A percentile compares a stretch with the other conserved stretches of the same genome.
Conservation (phyloP, 2,888 invertebrate genomes). For the Drosophila kokeensis region DNA sequence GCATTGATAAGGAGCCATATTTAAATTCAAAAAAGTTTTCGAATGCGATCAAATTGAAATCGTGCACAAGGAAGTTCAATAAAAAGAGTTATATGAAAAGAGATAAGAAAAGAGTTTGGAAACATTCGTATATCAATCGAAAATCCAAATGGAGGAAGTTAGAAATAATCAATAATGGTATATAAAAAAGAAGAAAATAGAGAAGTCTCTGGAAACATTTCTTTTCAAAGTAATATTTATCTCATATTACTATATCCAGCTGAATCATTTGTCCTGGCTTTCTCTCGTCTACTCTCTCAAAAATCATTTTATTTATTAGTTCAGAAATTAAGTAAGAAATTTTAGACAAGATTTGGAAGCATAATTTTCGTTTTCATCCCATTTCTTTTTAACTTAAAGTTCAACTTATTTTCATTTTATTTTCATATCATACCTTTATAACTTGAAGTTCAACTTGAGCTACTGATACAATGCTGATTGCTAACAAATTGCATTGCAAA, state of each 20-base stretch:
- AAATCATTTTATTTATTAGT: neutral
- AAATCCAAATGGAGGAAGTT: neutral
- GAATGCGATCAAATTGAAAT: neutral
- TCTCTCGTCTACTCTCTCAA: neutral
- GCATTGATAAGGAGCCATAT: neutral
- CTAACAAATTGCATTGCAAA: neutral
- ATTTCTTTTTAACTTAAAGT: neutral
- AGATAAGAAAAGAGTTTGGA: accelerated
- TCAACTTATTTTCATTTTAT: neutral
- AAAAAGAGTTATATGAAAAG: neutral
- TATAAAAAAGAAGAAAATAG: neutral
- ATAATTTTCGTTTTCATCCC: neutral
- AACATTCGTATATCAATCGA: neutral
- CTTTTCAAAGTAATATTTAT: neutral
- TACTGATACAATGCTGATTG: neutral
- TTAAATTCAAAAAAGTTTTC: neutral
- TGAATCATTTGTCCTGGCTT: neutral
- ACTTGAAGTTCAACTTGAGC: neutral
- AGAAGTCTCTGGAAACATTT: neutral
- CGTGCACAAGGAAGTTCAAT: neutral
- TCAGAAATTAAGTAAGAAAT: neutral
- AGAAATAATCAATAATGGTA: neutral
- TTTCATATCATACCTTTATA: neutral
- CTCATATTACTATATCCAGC: neutral
- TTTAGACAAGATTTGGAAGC: neutral